These are phyloP conservation scores for Piliocolobus tephrosceles DNA, from an alignment of 2,113 vertebrate genomes.

Conservation along the genomic window DNA sequence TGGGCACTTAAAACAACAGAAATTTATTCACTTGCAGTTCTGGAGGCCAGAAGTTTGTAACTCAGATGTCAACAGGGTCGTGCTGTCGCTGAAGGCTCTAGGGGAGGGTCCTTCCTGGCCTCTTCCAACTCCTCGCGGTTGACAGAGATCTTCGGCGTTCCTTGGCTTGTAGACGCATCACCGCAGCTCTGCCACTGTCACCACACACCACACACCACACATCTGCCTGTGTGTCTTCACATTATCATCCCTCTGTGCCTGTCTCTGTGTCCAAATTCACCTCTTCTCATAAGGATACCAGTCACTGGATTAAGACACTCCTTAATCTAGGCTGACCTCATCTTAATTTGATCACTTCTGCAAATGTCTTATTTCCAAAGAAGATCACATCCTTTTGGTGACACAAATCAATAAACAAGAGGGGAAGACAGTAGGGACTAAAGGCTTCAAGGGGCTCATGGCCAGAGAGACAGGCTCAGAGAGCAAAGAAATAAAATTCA, in stretches of 20 bases:
- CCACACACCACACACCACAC: rapidly evolving
- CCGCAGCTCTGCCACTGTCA: neutral
- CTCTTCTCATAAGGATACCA: neutral
- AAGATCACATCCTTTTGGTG: neutral
- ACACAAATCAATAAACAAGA: neutral
- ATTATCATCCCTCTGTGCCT: neutral
- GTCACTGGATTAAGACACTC: too few relatives aligned
- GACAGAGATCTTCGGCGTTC: rapidly evolving
- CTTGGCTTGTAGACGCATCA: neutral
- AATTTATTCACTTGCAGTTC: neutral
- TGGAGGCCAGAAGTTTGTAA: neutral
- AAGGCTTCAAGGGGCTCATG: rapidly evolving
- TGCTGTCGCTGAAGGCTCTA: rapidly evolving
- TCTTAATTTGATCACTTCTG: neutral
- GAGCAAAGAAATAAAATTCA: neutral
- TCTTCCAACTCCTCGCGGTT: neutral
- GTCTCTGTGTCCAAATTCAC: neutral
- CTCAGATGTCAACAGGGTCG: rapidly evolving
- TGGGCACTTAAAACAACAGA: neutral
- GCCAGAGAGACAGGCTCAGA: neutral
- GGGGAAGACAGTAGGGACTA: rapidly evolving
- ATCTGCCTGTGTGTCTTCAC: neutral
- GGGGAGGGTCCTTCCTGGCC: rapidly evolving
- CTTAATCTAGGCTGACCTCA: neutral
- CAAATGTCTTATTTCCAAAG: neutral